Percentiles rank a stretch among this genome's conserved stretches.
phyloP scores from a whole-genome alignment of 2,113 vertebrate species.

The Thamnophis sirtalis region DNA sequence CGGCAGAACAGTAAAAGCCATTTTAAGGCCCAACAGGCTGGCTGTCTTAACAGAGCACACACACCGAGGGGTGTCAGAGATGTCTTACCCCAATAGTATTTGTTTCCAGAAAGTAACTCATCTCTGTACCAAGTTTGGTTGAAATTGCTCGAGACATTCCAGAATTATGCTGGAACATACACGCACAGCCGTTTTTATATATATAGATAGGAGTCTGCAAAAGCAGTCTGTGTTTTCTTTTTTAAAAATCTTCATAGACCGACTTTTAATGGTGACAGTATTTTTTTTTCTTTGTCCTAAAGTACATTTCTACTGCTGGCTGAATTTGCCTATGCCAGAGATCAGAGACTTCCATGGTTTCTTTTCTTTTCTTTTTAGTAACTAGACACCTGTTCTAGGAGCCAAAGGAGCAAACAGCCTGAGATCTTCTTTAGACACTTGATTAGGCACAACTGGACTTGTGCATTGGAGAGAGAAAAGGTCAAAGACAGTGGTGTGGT shows the following conservation, averaged over 20 bases:
- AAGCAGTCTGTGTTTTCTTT: neutral
- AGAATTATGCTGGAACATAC: no score
- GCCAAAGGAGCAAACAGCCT: conserved; percentile 47
- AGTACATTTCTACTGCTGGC: conserved; percentile 1
- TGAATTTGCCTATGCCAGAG: conserved; percentile 14
- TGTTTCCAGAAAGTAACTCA: no score
- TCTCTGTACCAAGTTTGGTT: no score
- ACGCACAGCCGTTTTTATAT: no score
- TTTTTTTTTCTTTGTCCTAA: conserved; percentile 10
- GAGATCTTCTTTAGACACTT: conserved; percentile 51
- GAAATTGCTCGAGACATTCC: no score
- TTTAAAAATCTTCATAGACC: neutral
- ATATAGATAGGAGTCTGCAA: neutral
- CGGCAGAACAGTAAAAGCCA: no score
- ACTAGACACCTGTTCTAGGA: conserved; percentile 58
- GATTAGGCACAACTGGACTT: conserved; percentile 45
- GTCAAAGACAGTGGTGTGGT: conserved; percentile 49
- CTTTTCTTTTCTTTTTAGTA: conserved; percentile 49
- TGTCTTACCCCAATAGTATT: no score
- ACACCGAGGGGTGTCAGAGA: no score
- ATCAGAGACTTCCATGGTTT: conserved; percentile 24
- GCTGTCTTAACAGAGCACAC: no score
- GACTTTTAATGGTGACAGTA: conserved; percentile 14
- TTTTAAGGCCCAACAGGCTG: no score
- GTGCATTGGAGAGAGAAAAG: conserved; percentile 43